Evolutionary conservation across 2,113 vertebrate species (phyloP).

Genomic region (Machaerirhynchus nigripectus): DNA sequence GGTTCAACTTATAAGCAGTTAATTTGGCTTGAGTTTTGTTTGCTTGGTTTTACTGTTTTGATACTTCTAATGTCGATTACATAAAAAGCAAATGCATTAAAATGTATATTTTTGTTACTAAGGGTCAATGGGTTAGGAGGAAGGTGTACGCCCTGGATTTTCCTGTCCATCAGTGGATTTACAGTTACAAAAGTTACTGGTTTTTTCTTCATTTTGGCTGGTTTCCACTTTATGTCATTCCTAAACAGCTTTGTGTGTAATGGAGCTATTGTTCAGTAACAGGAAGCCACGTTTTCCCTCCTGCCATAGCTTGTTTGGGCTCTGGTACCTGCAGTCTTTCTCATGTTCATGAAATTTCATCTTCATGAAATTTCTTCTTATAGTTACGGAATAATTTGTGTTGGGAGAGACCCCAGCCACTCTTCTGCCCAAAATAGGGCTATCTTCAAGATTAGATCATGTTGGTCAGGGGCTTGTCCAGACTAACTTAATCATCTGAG

Average conservation of each 20-base stretch:
- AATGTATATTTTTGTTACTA: not conserved
- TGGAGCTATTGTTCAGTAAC: not conserved
- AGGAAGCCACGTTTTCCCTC: not conserved
- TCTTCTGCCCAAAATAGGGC: not conserved
- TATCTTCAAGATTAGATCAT: not conserved
- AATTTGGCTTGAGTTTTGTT: not conserved
- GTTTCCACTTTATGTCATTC: not conserved
- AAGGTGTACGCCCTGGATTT: not conserved
- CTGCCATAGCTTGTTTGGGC: not conserved
- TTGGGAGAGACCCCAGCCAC: not conserved
- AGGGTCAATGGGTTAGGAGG: not conserved
- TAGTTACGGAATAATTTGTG: not conserved
- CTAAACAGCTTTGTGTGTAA: not conserved
- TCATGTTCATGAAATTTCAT: not conserved
- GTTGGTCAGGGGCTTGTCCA: fast-evolving
- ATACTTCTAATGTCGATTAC: not conserved
- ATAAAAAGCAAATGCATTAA: not conserved
- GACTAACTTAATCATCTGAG: not conserved
- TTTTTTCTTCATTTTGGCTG: not conserved
- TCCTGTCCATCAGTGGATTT: not conserved
- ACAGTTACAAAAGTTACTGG: not conserved
- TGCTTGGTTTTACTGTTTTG: not conserved
- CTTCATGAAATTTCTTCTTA: not conserved
- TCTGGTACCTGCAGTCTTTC: not conserved
- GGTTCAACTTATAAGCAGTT: not conserved